These are phyloP conservation scores for Micromussa lordhowensis DNA, from an alignment of 92 coral and sea anemone species.

Conservation along the genomic window DNA sequence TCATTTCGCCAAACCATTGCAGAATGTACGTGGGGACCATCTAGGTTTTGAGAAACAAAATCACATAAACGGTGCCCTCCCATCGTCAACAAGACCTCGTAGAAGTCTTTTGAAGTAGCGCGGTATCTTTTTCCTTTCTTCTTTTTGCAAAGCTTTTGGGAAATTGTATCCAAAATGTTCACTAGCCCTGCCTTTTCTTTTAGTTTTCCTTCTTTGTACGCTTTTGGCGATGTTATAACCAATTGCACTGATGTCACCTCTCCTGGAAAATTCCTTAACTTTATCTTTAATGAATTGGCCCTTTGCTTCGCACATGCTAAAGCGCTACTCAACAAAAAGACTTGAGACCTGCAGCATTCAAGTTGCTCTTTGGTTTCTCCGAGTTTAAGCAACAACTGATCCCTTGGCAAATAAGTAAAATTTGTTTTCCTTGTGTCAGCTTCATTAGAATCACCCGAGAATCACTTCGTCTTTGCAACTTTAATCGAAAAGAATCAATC, in stretches of 20 bases:
- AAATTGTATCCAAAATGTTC: slow-evolving; percentile 30
- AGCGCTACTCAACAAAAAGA: slow-evolving; percentile 43
- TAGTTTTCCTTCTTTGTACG: slow-evolving; percentile 51
- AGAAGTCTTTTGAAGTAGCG: slow-evolving; percentile 60
- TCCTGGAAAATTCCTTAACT: slow-evolving; percentile 39
- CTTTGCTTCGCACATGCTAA: slow-evolving; percentile 33
- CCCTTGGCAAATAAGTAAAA: slow-evolving; percentile 42
- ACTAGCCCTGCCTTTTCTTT: slow-evolving; percentile 50
- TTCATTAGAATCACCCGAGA: too few species aligned
- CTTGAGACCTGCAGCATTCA: slow-evolving; percentile 34
- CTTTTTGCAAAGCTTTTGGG: slow-evolving; percentile 55
- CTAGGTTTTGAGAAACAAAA: slow-evolving; percentile 58
- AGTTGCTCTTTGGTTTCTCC: slow-evolving; percentile 53
- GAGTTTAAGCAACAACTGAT: slow-evolving; percentile 44
- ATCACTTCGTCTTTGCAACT: slow-evolving; percentile 49
- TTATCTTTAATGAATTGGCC: slow-evolving; percentile 32
- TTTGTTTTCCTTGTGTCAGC: slow-evolving; percentile 30
- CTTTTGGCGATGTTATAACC: slow-evolving; percentile 48
- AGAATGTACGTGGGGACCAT: slow-evolving; percentile 66
- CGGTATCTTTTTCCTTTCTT: slow-evolving; percentile 63
- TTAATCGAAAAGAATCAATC: slow-evolving; percentile 54
- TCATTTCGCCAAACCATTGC: slow-evolving; percentile 68
- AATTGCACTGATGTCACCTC: slow-evolving; percentile 52
- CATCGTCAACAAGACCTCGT: slow-evolving; percentile 65
- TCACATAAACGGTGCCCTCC: slow-evolving; percentile 67